Base-by-base conservation (phyloP, 2,797 vertebrate genomes). In the Poeciliopsis turneri region DNA sequence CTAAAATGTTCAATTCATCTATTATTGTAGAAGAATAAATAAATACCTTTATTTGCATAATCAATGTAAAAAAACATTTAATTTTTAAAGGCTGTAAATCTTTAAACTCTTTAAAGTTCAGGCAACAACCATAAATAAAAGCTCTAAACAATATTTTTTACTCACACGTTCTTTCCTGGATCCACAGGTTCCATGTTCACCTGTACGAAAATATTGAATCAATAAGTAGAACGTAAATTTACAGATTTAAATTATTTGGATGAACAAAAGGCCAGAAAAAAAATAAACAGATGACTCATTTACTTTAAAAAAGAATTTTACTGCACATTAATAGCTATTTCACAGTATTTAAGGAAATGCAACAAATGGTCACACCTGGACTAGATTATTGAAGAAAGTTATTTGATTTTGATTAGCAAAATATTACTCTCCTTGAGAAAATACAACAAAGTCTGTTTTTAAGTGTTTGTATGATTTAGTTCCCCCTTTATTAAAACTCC, bases 161-260 rank as follows among this genome's bases (percentile, higher is more conserved):
- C 94, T 93, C 59, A 95, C 94, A 85, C 83, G 76, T 82, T 92
- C 30, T 64, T 90, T 30, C 72, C 30, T 61, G 80, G 68, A 72
- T 94, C 93, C 80, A 84, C 66, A 33, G 89, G 88, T 70, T 95
- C 95, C 95, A 95, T 95, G 61, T 84, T 91, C 39, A 74, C 46
- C 87, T 92, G 30, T 59, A 46, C 66, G 2, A 39, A 82, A 16
- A 78, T 13, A 25, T 66, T 69, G 77, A n/a, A 49, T 3, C 25
- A 74, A 73, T 2, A 69, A 33, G 6, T 53, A 2, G 30, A 5
- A 49, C 5, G n/a, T 28, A 4, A 4, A 28, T 25, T 10, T 4
- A 25, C 0, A 49, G 15, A n/a, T 33, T 23, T 53, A 28, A 25
- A 36, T 49, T 8, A 49, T 23, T 49, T 51, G 28, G 45, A 72